Percentiles rank a stretch among this genome's conserved stretches.
Conservation (phyloP, 2,888 invertebrate species). For the Caenorhabditis zanzibari region DNA sequence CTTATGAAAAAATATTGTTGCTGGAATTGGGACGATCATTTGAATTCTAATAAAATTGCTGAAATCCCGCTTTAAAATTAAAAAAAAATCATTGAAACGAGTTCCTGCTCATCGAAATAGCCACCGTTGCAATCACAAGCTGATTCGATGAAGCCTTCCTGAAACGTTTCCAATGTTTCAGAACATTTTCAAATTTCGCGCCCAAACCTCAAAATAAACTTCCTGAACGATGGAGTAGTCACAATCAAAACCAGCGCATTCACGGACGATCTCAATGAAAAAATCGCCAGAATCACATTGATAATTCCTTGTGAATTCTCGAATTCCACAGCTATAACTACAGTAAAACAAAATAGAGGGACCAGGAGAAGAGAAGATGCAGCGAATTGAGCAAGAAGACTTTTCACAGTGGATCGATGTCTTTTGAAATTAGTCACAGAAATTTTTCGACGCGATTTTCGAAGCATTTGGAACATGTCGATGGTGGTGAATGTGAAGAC, state of each 20-base stretch:
- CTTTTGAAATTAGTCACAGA: slow-evolving; percentile 8
- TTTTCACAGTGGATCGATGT: slow-evolving; percentile 33
- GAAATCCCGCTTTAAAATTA: too few species aligned
- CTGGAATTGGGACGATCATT: too few species aligned
- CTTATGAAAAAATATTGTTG: too few species aligned
- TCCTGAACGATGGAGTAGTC: slow-evolving; percentile 23
- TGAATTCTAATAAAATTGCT: too few species aligned
- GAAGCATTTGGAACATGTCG: slow-evolving; percentile 45
- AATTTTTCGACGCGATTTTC: slow-evolving; percentile 13
- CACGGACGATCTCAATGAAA: slow-evolving; percentile 14
- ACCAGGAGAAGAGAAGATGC: slow-evolving; percentile 28
- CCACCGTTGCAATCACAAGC: slow-evolving; percentile 19
- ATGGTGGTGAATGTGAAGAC: slow-evolving; percentile 25
- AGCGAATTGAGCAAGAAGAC: slow-evolving; percentile 41
- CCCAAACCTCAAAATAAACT: slow-evolving; percentile 30
- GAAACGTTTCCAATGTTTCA: background rate
- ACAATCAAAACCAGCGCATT: slow-evolving; percentile 23
- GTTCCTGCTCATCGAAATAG: slow-evolving; percentile 30
- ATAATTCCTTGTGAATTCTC: background rate
- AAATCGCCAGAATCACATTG: slow-evolving; percentile 13
- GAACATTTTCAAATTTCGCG: background rate
- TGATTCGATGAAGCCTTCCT: slow-evolving; percentile 12
- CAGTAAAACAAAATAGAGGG: slow-evolving; percentile 12
- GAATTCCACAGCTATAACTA: background rate
- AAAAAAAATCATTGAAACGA: slow-evolving; percentile 12